Base-by-base conservation (phyloP, 2,888 invertebrate species). In the Caenorhabditis macrosperma region DNA sequence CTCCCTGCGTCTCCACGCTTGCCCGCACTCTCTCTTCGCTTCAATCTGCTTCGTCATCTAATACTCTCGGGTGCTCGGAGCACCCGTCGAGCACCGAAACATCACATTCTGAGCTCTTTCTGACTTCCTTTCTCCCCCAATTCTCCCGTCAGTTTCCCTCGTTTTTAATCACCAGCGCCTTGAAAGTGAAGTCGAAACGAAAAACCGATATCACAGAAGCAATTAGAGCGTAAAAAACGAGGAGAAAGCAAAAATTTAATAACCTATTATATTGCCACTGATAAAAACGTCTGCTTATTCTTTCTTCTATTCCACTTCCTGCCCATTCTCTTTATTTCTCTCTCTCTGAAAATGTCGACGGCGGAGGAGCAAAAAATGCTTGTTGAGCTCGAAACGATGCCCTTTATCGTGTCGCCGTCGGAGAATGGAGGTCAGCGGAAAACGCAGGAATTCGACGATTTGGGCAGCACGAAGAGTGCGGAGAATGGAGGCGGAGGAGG, bases 381-480 rank as follows among this genome's bases (percentile, higher is more conserved):
- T 48, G 54, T 78, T 57, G 78, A 72, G 67, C 63, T 78, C 20
- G 78, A 78, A 38, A 76, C 64, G 44, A 78, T 69, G 66, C 72
- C 71, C 5, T 60, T 78, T 15, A 59, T 66, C 17, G 60, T 72
- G 38, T 52, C 44, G 7, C 59, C 67, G 5, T 38, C 44, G 15
- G 72, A 63, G 7, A 68, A 71, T 6, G 69, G 48, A 12, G 20
- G 26, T 1, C 28, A 38, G 30, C 38, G 30, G 12, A 75, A 60
- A 41, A 28, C 35, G 10, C 66, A 75, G 33, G 59, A 59, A 30
- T 75, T 75, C 35, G 74, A 75, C 26, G 64, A 50, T 4, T 30
- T 74, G 60, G 33, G 12, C 9, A 17, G 22, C 22, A 68, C 61
- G 35, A 57, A 57, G n/a, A 35, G 26, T 9, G 17, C 26, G 26